phyloP scores from a whole-genome alignment of 2,888 invertebrate species.

The Plebejus melissa region DNA sequence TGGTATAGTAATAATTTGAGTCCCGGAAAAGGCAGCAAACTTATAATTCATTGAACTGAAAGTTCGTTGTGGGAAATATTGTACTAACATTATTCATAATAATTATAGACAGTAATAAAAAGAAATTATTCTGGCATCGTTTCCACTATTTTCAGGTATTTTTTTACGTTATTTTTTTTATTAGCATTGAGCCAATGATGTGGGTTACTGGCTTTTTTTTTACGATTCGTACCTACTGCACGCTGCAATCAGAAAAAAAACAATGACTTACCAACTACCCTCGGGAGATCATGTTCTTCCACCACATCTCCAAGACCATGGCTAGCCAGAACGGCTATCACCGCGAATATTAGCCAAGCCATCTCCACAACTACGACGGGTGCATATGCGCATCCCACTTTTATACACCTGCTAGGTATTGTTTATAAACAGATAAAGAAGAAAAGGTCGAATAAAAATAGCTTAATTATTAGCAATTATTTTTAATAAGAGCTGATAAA shows the following conservation, averaged over 20 bases:
- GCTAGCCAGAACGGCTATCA: conserved; percentile 56
- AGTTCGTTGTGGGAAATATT: too few relatives aligned
- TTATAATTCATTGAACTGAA: too few relatives aligned
- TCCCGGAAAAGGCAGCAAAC: too few relatives aligned
- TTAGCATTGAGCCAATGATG: too few relatives aligned
- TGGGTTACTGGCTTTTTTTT: too few relatives aligned
- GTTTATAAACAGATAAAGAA: conserved; percentile 6
- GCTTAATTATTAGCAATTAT: neutral
- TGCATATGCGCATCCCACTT: conserved; percentile 15
- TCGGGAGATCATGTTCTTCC: conserved; percentile 40
- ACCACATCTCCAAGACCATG: conserved; percentile 53
- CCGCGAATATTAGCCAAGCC: conserved; percentile 56
- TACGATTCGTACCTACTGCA: too few relatives aligned
- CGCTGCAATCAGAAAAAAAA: conserved; percentile 20
- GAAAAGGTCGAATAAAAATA: conserved; percentile 1
- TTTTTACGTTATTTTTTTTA: neutral
- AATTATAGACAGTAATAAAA: too few relatives aligned
- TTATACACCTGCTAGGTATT: neutral
- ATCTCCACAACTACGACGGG: conserved; percentile 45
- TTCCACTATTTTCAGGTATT: too few relatives aligned
- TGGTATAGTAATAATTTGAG: too few relatives aligned
- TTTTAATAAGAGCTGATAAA: neutral
- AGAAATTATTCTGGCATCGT: too few relatives aligned
- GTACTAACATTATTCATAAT: too few relatives aligned
- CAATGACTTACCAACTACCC: conserved; percentile 56